phyloP scores from a whole-genome alignment of 2,888 invertebrate genomes.

The Cheilosia soror region DNA sequence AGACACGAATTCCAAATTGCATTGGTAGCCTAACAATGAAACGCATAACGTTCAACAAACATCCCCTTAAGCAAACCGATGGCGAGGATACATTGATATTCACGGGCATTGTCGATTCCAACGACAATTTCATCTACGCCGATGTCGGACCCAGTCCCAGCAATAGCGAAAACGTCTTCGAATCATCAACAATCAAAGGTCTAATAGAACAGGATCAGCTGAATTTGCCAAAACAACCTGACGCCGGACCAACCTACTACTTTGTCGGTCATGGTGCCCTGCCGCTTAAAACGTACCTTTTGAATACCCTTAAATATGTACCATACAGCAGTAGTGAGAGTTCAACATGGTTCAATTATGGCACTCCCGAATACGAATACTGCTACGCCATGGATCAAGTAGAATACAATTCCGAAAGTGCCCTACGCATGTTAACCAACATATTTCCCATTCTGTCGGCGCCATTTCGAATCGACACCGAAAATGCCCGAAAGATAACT shows the following conservation, averaged over 20 bases:
- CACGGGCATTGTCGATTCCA: slow-evolving; percentile 81
- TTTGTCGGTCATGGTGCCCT: slow-evolving; percentile 80
- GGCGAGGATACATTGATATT: slow-evolving; percentile 80
- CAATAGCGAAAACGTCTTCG: slow-evolving; percentile 80
- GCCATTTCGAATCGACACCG: slow-evolving; percentile 80
- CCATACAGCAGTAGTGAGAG: slow-evolving; percentile 73
- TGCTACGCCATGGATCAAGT: slow-evolving; percentile 78
- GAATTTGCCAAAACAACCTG: slow-evolving; percentile 76
- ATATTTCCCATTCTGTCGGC: slow-evolving; percentile 81
- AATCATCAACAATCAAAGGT: slow-evolving; percentile 80
- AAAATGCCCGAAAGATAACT: slow-evolving; percentile 81
- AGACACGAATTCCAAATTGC: slow-evolving; percentile 80
- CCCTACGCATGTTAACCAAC: slow-evolving; percentile 81
- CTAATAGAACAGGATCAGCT: slow-evolving; percentile 77
- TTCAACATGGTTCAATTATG: slow-evolving; percentile 69
- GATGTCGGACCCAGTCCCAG: slow-evolving; percentile 80
- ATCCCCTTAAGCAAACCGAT: slow-evolving; percentile 76
- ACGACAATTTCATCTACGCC: slow-evolving; percentile 81
- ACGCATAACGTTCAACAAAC: slow-evolving; percentile 80
- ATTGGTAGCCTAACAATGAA: slow-evolving; percentile 81
- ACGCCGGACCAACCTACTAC: slow-evolving; percentile 77
- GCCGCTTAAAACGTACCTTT: slow-evolving; percentile 80
- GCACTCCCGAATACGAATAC: slow-evolving; percentile 72
- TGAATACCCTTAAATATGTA: slow-evolving; percentile 78
- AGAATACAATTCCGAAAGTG: slow-evolving; percentile 76